Evolutionary conservation across 2,888 invertebrate species (phyloP).

Genomic region (Masnerella sp.): DNA sequence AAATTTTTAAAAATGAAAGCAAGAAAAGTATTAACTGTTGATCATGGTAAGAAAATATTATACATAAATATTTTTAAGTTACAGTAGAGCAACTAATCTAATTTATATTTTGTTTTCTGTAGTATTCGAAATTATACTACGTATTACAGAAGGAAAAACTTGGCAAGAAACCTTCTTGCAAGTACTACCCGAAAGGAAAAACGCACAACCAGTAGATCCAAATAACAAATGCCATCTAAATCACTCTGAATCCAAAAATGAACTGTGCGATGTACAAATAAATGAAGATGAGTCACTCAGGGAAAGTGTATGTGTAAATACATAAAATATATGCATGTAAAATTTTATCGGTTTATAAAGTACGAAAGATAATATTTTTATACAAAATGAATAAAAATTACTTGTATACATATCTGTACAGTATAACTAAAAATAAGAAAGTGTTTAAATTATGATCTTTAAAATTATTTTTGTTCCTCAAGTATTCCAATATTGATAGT

Average conservation of each 20-base stretch:
- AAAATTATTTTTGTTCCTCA: too few species aligned
- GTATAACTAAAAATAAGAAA: too few species aligned
- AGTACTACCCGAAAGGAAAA: conserved; percentile 88
- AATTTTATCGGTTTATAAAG: too few species aligned
- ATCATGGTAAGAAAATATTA: conserved; percentile 87
- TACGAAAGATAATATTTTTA: too few species aligned
- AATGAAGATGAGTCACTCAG: conserved; percentile 24
- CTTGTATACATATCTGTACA: too few species aligned
- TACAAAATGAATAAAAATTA: too few species aligned
- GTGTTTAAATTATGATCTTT: too few species aligned
- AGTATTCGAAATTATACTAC: conserved; percentile 91
- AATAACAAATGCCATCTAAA: conserved; percentile 38
- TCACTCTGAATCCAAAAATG: conserved; percentile 34
- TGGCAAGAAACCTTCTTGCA: conserved; percentile 89
- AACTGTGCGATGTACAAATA: conserved; percentile 26
- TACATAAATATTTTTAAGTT: too few species aligned
- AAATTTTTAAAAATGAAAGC: conserved; percentile 95
- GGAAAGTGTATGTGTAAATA: conserved; percentile 29
- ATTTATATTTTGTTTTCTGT: too few species aligned
- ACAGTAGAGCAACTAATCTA: too few species aligned
- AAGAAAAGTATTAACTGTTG: conserved; percentile 95
- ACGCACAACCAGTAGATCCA: conserved; percentile 79
- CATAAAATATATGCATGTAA: too few species aligned
- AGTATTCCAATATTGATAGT: too few species aligned
- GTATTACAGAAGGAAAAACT: conserved; percentile 85